These are phyloP conservation scores for Papilio xuthus DNA, from an alignment of 1,140 invertebrate species.

Conservation along the genomic window DNA sequence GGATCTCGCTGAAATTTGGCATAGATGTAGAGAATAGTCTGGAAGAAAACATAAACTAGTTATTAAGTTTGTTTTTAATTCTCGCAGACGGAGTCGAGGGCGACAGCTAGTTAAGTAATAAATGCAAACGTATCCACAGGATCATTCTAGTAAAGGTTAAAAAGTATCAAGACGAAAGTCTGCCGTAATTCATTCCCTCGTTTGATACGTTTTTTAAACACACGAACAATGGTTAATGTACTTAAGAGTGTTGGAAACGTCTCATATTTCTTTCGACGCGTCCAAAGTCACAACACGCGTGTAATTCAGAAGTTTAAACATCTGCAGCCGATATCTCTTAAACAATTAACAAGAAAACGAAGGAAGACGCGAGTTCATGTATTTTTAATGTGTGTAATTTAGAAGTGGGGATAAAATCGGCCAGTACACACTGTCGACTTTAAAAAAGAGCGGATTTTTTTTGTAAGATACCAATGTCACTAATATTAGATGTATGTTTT, in stretches of 20 bases:
- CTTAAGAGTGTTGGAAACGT: slow-evolving; percentile 58
- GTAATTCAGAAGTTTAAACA: slow-evolving; percentile 71
- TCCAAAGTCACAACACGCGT: slow-evolving; percentile 58
- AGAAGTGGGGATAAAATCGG: slow-evolving; percentile 49
- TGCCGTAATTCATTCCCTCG: slow-evolving; percentile 48
- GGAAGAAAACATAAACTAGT: no score
- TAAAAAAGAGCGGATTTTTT: not conserved
- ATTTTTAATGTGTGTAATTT: slow-evolving; percentile 73
- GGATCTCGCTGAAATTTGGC: no score
- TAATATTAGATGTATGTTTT: no score
- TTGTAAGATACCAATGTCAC: not conserved
- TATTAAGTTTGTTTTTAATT: no score
- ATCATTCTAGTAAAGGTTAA: not conserved
- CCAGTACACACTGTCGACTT: not conserved
- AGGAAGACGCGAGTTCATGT: slow-evolving; percentile 63
- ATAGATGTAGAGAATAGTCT: no score
- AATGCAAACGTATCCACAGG: not conserved
- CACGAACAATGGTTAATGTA: slow-evolving; percentile 48
- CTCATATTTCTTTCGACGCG: slow-evolving; percentile 73
- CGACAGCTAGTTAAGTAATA: no score
- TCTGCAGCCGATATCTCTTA: slow-evolving; percentile 76
- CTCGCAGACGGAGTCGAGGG: no score
- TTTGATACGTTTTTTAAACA: slow-evolving; percentile 40
- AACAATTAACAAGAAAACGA: slow-evolving; percentile 75
- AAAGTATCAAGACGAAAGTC: slow-evolving; percentile 36